Evolutionary conservation across 2,888 invertebrate species (phyloP).

Genomic region (Perdita meconis): DNA sequence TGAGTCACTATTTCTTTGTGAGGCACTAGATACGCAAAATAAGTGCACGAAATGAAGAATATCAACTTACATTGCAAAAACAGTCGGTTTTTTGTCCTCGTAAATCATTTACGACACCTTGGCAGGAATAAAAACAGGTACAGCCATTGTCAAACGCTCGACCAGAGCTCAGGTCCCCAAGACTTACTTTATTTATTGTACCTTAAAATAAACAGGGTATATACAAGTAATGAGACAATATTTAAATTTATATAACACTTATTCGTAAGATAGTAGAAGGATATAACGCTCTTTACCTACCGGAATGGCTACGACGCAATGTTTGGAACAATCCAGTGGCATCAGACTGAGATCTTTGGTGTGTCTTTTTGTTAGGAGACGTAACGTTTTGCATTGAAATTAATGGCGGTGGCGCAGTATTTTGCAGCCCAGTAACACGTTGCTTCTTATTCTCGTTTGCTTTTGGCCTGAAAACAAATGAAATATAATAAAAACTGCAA

Average conservation of each 20-base stretch:
- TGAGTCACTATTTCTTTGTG: too few species aligned
- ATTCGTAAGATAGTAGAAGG: neutral
- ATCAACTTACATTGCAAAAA: constrained; percentile 88
- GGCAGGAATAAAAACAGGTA: constrained; percentile 94
- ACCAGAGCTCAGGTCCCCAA: constrained; percentile 97
- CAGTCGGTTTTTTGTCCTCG: constrained; percentile 92
- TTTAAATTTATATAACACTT: neutral
- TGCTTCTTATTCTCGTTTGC: constrained; percentile 80
- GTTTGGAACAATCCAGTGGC: constrained; percentile 90
- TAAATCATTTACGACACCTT: constrained; percentile 91
- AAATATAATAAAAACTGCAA: constrained; percentile 15
- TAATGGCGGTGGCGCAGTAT: constrained; percentile 81
- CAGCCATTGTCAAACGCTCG: constrained; percentile 99
- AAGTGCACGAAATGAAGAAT: constrained; percentile 19
- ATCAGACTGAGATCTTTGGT: constrained; percentile 92
- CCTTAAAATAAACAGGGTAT: constrained; percentile 67
- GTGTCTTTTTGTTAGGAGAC: constrained; percentile 89
- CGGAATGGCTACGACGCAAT: constrained; percentile 83
- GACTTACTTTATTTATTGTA: constrained; percentile 87
- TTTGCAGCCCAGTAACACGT: constrained; percentile 79
- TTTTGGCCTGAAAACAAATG: constrained; percentile 78
- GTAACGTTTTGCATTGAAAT: constrained; percentile 80
- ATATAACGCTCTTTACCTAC: constrained; percentile 62
- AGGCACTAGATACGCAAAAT: too few species aligned
- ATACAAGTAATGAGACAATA: too few species aligned